Evolutionary conservation across 2,888 invertebrate species (phyloP), one percentile per base, ranked within the genome.

Genomic region (Galerucella calmariensis): DNA sequence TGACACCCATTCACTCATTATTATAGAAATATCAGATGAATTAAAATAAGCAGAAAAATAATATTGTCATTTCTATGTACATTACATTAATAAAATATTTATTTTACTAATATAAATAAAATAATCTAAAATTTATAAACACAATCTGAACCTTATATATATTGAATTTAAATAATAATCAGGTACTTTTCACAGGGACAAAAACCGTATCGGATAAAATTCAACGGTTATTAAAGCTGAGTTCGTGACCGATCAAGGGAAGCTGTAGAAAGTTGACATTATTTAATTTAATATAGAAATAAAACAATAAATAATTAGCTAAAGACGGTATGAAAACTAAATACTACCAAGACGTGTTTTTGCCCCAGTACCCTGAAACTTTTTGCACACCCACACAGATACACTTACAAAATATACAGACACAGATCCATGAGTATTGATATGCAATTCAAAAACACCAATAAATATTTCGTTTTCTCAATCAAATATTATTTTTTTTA

Each of bases 161-260:
- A n/a, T n/a, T 71, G 67, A 79, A 72, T 69, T 77, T 77, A 76
- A 82, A 81, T 79, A 76, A 79, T 79, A 80, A 82, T 83, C 82
- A 83, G 83, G 83, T 83, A 82, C 82, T 78, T 78, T 67, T 77
- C 79, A 76, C 80, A 78, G 81, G 79, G 81, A 79, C 78, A 77
- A 81, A 76, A 69, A 73, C 74, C 74, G 72, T 75, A 78, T 76
- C 58, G 9, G 16, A 10, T 16, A 41, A 20, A 35, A 46, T 27
- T 27, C 27, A 2, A 27, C 27, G 27, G 27, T 27, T 27, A 27
- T n/a, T n/a, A n/a, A 27, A 27, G 2, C 27, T 27, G 27, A 27
- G 27, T 1, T 27, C 27, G 2, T 27, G 2, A 27, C 27, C 27
- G 27, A 27, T 27, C 27, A 2, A 27, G 27, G 44, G 20, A 8